Percentiles rank a stretch among this genome's conserved stretches.
phyloP scores from a whole-genome alignment of 2,797 vertebrate species.

The Tauraco hartlaubi region DNA sequence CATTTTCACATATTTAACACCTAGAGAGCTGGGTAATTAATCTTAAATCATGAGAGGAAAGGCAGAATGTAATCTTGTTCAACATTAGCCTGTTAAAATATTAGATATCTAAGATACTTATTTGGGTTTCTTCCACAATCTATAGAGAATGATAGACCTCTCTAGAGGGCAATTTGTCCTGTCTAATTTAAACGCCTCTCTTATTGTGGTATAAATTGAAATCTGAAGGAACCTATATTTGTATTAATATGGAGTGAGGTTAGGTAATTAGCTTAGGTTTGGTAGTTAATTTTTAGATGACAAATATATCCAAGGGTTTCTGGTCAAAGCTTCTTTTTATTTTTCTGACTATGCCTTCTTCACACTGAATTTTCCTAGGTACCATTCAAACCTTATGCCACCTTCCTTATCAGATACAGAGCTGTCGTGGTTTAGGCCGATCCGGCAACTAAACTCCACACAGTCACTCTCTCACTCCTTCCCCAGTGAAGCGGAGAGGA shows the following conservation, averaged over 20 bases:
- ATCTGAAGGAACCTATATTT: not conserved
- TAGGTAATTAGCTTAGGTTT: not conserved
- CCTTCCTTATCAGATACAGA: not conserved
- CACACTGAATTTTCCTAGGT: not conserved
- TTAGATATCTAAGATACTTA: not conserved
- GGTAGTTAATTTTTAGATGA: not conserved
- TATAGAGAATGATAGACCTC: not conserved
- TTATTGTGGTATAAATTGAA: not conserved
- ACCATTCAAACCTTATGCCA: not conserved
- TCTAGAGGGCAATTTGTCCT: not conserved
- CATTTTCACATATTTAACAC: not conserved
- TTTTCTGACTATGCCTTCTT: not conserved
- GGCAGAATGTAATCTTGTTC: not conserved
- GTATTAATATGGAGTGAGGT: not conserved
- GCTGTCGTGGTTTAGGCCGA: not conserved
- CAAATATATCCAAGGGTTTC: not conserved
- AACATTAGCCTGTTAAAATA: not conserved
- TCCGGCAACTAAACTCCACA: too few relatives aligned
- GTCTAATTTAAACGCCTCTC: not conserved
- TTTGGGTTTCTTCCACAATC: not conserved
- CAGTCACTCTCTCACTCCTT: too few relatives aligned
- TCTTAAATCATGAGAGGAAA: not conserved
- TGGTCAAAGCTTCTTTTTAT: not conserved
- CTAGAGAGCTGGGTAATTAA: not conserved
- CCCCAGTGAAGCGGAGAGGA: too few relatives aligned